Base-by-base conservation (phyloP, 2,888 invertebrate species). In the Agrochola lota region DNA sequence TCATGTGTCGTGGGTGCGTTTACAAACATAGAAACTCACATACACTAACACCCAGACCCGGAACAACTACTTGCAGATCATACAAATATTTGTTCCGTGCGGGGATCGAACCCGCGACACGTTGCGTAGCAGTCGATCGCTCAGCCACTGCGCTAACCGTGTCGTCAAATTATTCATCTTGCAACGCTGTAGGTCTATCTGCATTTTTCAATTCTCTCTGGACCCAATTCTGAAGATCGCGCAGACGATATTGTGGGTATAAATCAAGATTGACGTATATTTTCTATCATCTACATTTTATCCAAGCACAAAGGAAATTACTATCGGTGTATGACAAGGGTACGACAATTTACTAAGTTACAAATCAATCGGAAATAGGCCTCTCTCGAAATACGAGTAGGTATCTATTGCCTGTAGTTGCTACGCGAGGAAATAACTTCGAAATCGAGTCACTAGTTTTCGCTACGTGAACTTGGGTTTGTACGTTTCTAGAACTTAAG, bases 321-420 rank as follows among this genome's bases (percentile, higher is more conserved):
- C 59, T 74, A 49, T 49, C 40, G 15, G 23, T 59, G 11, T 59
- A 60, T 70, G 77, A 78, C n/a, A 77, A 78, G 78, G 77, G 78
- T 78, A 15, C 57, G 77, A 77, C 77, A 64, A 57, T 57, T 71
- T 60, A 26, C 43, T 49, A 60, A 57, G 68, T 77, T 17, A 66
- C 49, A 49, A 43, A 77, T 59, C 71, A 52, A 71, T 71, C 40
- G 12, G 49, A 52, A 77, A 71, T 77, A 20, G 57, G 8, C 40
- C n/a, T 17, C 40, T 40, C 30, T 59, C 40, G 15, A 49, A 63
- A 49, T 64, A n/a, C 7, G 9, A 30, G 43, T 26, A 26, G 4
- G 52, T 64, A 40, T 40, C 0, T 49, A 17, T 52, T n/a, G 6
- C 49, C 26, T 11, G 11, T n/a, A 55, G 43, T 57, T n/a, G 20